phyloP scores from a whole-genome alignment of 1,140 invertebrate genomes.

The Zaprionus davidi region DNA sequence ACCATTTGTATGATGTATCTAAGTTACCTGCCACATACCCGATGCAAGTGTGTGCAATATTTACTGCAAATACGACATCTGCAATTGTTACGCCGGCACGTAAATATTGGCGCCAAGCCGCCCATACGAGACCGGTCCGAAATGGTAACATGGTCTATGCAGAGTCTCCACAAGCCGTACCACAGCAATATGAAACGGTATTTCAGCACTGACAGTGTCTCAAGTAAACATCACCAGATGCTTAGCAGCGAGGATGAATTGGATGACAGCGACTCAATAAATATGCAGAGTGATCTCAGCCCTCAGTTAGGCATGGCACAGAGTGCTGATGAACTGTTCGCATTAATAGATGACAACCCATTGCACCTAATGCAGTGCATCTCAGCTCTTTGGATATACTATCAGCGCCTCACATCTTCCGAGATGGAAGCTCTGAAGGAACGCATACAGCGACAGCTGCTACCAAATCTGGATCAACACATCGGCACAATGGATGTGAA shows the following conservation, averaged over 20 bases:
- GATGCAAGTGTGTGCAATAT: conserved; percentile 60
- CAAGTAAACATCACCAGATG: neutral
- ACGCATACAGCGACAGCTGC: conserved; percentile 28
- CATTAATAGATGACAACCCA: neutral
- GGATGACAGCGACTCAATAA: neutral
- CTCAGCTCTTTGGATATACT: conserved; percentile 46
- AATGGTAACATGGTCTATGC: neutral
- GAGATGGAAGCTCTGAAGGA: conserved; percentile 21
- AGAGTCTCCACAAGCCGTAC: neutral
- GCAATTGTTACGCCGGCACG: conserved; percentile 37
- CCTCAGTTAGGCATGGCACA: neutral
- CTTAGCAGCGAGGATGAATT: conserved; percentile 8
- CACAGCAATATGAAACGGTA: neutral
- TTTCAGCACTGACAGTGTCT: conserved; percentile 7
- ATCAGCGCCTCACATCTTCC: conserved; percentile 19
- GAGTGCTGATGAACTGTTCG: conserved; percentile 19
- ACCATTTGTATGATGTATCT: conserved; percentile 47
- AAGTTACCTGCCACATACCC: conserved; percentile 37
- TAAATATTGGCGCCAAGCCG: conserved; percentile 45
- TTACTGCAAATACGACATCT: conserved; percentile 55
- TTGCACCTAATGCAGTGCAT: conserved; percentile 14
- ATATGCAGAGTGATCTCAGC: neutral
- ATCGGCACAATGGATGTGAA: conserved; percentile 46
- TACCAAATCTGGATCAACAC: conserved; percentile 33
- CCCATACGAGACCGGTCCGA: conserved; percentile 3